Base-by-base conservation (phyloP, 53 echinoderm and acorn worm species). In the Actinopyga echinites region DNA sequence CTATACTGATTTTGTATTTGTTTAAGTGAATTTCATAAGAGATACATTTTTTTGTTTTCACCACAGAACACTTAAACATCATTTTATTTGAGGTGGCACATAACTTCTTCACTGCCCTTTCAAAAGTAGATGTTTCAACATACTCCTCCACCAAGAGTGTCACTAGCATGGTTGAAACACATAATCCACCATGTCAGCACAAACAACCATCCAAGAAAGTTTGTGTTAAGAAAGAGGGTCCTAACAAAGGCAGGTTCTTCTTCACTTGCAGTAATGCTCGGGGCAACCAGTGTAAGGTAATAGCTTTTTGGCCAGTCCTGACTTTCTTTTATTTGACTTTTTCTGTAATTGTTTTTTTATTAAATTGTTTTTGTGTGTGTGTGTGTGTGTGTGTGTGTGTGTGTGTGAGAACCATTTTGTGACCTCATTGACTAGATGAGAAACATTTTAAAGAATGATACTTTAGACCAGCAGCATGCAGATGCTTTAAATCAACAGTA, bases 211-310 rank as follows among this genome's bases (percentile, higher is more conserved):
- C 93, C 44, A 96, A 92, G 84, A 92, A 91, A 84, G 90, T 94
- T 12, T 93, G 93, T 69, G 96, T 96, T 26, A 91, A 88, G 73
- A 96, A 96, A 86, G 94, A 96, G 11, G 96, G 96, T 4, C 82
- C 90, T 11, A 96, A 96, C 69, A 93, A 92, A 35, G 96, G 96
- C 24, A 93, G 96, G 63, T 91, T 96, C 81, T 96, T 96, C 87
- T 96, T 92, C 59, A 81, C 85, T 13, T 96, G 96, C 40, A 88
- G 88, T 56, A 84, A 91, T 7, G 83, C 87, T 20, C 82, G 93
- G 42, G 88, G 86, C 23, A 88, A 79, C 45, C 96, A 96, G 82
- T 96, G 96, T 77, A 96, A 96, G 92, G 96, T 95, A 44, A 4
- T 75, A 49, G 49, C 1, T 49, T 49, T 15, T 17, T 15, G 49